A percentile compares a stretch with the other conserved stretches of the same genome.
These are phyloP conservation scores for Amblyjoppa fuscipennis DNA, from an alignment of 2,888 invertebrate species.

Conservation along the genomic window DNA sequence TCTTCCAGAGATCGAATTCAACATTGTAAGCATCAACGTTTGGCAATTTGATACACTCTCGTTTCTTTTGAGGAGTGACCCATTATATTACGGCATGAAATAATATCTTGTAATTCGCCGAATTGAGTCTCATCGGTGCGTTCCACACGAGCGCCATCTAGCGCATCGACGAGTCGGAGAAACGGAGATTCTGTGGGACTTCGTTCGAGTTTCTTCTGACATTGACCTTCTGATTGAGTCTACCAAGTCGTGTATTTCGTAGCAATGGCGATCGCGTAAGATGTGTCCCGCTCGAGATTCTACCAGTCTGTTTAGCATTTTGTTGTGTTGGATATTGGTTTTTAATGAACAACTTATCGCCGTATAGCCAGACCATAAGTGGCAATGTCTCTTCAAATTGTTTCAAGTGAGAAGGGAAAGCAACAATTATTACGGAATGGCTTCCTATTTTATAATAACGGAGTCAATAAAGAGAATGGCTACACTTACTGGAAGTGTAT, in stretches of 20 bases:
- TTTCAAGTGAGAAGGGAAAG: slow-evolving; percentile 31
- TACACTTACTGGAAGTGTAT: slow-evolving; percentile 36
- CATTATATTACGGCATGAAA: neutral
- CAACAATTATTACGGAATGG: slow-evolving; percentile 23
- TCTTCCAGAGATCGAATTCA: neutral
- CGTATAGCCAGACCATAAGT: neutral
- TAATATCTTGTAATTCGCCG: neutral
- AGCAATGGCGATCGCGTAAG: neutral
- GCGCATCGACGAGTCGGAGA: neutral
- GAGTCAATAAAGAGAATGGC: slow-evolving; percentile 30
- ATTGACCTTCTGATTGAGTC: neutral
- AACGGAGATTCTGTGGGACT: neutral
- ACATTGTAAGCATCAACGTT: neutral
- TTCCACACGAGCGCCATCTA: neutral
- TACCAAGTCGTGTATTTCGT: neutral
- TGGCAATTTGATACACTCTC: too few relatives aligned
- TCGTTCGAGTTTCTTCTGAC: neutral
- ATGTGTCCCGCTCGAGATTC: neutral
- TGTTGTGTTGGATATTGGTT: neutral
- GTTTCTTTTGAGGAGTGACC: neutral
- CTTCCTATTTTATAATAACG: slow-evolving; percentile 29
- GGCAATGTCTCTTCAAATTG: slow-evolving; percentile 31
- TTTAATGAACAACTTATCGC: neutral
- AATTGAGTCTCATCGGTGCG: neutral
- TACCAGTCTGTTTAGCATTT: neutral